A percentile compares a stretch with the other conserved stretches of the same genome.
phyloP scores from a whole-genome alignment of 2,797 vertebrate species.

The Sus cebifrons region DNA sequence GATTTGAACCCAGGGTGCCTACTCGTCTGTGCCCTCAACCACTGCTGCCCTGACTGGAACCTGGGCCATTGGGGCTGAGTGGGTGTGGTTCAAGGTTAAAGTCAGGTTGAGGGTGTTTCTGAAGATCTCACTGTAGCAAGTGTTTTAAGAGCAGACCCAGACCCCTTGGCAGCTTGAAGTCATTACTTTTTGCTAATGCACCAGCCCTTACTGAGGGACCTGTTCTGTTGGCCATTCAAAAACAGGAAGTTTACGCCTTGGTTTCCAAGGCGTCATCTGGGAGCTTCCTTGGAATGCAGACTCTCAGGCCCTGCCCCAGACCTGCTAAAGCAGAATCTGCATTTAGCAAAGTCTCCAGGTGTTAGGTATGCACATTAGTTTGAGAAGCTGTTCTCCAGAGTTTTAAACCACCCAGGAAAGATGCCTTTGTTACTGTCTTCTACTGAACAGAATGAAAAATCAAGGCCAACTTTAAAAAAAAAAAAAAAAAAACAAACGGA shows the following conservation, averaged over 20 bases:
- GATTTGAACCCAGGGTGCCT: background rate
- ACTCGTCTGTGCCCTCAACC: background rate
- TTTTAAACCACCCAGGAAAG: background rate
- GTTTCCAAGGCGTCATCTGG: background rate
- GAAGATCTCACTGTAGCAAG: background rate
- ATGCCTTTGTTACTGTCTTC: background rate
- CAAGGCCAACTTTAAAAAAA: too few species aligned
- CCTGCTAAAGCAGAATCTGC: background rate
- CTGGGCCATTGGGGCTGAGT: background rate
- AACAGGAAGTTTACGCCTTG: background rate
- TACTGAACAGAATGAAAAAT: background rate
- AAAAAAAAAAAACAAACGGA: too few species aligned
- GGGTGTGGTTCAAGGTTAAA: background rate
- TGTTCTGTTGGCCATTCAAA: conserved; percentile 17
- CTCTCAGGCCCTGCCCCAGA: background rate
- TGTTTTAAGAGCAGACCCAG: background rate
- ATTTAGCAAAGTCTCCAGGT: background rate
- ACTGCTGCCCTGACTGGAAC: background rate
- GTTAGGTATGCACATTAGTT: too few species aligned
- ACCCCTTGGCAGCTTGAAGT: background rate
- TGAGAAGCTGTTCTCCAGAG: background rate
- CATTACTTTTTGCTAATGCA: background rate
- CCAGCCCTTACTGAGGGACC: background rate
- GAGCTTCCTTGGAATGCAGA: background rate
- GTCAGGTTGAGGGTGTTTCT: background rate